phyloP scores from a whole-genome alignment of 2,888 invertebrate species.

The Volucella zonaria region DNA sequence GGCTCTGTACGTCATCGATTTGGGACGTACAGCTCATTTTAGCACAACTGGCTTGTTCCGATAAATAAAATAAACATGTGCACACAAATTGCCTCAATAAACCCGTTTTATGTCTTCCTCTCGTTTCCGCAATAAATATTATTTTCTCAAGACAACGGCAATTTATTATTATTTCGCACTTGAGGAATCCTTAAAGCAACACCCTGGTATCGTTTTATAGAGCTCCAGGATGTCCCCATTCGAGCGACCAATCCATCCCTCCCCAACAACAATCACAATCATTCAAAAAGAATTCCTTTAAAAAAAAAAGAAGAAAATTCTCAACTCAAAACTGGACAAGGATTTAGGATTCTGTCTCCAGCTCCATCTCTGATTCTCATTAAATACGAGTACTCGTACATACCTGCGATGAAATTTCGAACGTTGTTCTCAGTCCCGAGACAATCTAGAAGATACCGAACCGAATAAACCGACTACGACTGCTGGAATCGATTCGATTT shows the following conservation, averaged over 20 bases:
- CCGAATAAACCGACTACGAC: background rate
- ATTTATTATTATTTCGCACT: slow-evolving; percentile 50
- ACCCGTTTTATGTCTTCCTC: slow-evolving; percentile 10
- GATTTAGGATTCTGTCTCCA: background rate
- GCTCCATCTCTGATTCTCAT: background rate
- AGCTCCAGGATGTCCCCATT: too few species aligned
- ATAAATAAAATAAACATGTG: slow-evolving; percentile 28
- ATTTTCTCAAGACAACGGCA: slow-evolving; percentile 28
- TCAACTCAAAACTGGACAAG: background rate
- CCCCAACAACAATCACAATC: background rate
- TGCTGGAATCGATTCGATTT: slow-evolving; percentile 40
- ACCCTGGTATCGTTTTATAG: background rate
- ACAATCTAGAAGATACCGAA: background rate
- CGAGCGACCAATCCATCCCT: background rate
- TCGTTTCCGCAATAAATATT: slow-evolving; percentile 8
- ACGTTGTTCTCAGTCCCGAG: background rate
- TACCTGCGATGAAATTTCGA: slow-evolving; percentile 15
- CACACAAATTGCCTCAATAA: slow-evolving; percentile 44
- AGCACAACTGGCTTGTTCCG: background rate
- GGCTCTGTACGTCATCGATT: background rate
- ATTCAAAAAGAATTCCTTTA: background rate
- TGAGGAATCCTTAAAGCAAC: slow-evolving; percentile 7
- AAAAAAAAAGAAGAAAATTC: background rate
- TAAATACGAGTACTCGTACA: background rate
- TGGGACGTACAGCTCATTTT: background rate